These are phyloP conservation scores for Iguana delicatissima DNA, from an alignment of 2,797 vertebrate genomes.

Conservation along the genomic window DNA sequence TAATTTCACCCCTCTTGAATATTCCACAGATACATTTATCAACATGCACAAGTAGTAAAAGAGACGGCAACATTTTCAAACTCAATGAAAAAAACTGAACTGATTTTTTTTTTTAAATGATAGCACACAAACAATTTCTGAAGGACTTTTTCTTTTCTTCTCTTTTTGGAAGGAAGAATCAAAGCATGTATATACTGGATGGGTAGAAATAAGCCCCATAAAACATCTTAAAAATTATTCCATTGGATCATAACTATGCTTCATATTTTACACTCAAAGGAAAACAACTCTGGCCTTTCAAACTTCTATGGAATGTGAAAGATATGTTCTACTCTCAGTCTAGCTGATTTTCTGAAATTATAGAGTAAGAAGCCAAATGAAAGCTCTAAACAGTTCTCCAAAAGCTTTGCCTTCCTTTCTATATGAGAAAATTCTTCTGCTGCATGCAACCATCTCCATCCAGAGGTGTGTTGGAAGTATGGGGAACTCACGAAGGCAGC, in stretches of 20 bases:
- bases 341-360: slow-evolving; percentile 52
- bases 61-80: slow-evolving; percentile 55
- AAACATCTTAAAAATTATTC: slow-evolving; percentile 60
- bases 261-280: slow-evolving; percentile 24
- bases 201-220: slow-evolving; percentile 60
- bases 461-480: background rate
- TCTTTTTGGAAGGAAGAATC: slow-evolving; percentile 26
- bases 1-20: slow-evolving; percentile 49
- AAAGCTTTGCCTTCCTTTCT: background rate
- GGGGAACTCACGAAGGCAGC: too few species aligned
- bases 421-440: background rate
- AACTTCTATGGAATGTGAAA: slow-evolving; percentile 40
- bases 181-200: slow-evolving; percentile 27
- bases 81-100: slow-evolving; percentile 57
- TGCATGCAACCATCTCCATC: background rate
- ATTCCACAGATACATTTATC: slow-evolving; percentile 70
- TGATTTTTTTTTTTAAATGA: slow-evolving; percentile 60
- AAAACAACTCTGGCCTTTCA: slow-evolving; percentile 57
- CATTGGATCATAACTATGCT: slow-evolving; percentile 54
- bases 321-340: slow-evolving; percentile 57
- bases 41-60: slow-evolving; percentile 64
- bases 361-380: slow-evolving; percentile 60
- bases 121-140: slow-evolving; percentile 53
- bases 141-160: slow-evolving; percentile 42
- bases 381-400: slow-evolving; percentile 21